Evolutionary conservation across 2,888 invertebrate species (phyloP), one percentile per base, ranked within the genome.

Genomic region (Microctonus hyperodae): DNA sequence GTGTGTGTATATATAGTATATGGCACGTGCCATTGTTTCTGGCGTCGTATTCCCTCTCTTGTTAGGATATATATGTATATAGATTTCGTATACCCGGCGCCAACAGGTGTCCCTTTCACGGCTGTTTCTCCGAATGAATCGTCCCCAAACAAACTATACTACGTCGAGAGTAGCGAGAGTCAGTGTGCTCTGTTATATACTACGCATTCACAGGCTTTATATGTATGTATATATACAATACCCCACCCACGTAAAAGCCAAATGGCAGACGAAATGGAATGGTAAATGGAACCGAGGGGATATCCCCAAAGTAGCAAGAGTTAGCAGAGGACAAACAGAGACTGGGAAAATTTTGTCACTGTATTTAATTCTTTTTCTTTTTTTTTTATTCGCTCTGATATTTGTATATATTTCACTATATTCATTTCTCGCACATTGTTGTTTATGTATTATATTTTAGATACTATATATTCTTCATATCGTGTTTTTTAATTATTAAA

Each of bases 91-190:
- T 61, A 67, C 65, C 67, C 70, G 63, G 77, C 75, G 81, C 81
- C 83, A 84, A 84, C 83, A 84, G 83, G 83, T 83, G 83, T 84
- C 83, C 81, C 83, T 83, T 84, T 83, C 83, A 84, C 81, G 81
- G 81, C 78, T 80, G 80, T 83, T 84, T 84, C 83, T 83, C 83
- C 82, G 82, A 84, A 83, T 83, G 83, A 83, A 83, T 82, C 82
- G 80, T 80, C 81, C 82, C 82, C 81, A 76, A 72, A 58, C 76
- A 73, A 75, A n/a, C n/a, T n/a, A n/a, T n/a, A n/a, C 44, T 44
- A 44, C 70, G 67, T 71, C 56, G 68, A 71, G 69, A 67, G 67
- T 20, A 67, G 56, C 68, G 62, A 44, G 37, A 44, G 44, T 44
- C 60, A 69, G 57, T 69, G 69, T 65, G 37, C 68, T 69, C 62